phyloP scores from a whole-genome alignment of 2,113 vertebrate species.

The Ageneiosus marmoratus region DNA sequence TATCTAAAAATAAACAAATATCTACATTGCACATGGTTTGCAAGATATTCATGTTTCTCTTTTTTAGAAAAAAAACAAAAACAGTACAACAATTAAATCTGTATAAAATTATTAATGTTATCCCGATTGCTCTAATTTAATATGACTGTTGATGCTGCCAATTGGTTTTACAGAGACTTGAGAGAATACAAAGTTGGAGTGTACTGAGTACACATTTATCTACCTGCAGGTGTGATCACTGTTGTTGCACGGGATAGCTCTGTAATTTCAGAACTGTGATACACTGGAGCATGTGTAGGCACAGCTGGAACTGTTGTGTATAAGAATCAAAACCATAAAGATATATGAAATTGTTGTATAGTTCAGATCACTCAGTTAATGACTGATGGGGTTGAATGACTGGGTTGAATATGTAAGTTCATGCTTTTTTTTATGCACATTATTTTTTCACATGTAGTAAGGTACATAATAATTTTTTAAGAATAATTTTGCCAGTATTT shows the following conservation, averaged over 20 bases:
- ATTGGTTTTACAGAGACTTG: too few relatives aligned
- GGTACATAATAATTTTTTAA: background rate
- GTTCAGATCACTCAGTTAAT: background rate
- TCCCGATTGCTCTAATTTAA: background rate
- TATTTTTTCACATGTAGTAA: background rate
- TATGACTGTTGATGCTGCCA: background rate
- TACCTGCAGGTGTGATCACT: background rate
- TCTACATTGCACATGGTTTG: background rate
- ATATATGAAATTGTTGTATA: background rate
- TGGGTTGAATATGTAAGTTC: too few relatives aligned
- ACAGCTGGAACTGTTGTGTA: background rate
- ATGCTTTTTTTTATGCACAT: background rate
- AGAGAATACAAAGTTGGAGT: too few relatives aligned
- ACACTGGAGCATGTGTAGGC: background rate
- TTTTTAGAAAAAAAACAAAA: background rate
- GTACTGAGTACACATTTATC: background rate
- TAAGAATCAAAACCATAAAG: background rate
- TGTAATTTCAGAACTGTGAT: background rate
- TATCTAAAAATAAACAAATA: background rate
- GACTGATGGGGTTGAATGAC: too few relatives aligned
- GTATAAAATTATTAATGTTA: background rate
- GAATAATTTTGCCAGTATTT: background rate
- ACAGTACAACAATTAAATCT: background rate
- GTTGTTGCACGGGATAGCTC: background rate
- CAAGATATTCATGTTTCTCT: background rate